Evolutionary conservation across 2,888 invertebrate genomes (phyloP), one percentile per base, ranked within the genome.

Genomic region (Agapostemon virescens): DNA sequence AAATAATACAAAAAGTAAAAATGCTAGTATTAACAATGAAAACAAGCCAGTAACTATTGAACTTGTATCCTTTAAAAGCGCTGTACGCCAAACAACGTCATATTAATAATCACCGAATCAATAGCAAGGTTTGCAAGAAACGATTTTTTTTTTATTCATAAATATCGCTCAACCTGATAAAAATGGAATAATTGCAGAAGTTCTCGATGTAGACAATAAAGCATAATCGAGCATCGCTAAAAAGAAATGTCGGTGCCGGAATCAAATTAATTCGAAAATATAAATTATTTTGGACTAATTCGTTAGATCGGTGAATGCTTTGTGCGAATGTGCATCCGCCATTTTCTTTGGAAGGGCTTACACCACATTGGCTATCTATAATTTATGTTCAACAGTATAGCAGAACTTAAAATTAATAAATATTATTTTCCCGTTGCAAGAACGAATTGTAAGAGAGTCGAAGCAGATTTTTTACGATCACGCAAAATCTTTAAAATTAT

Each of bases 281-380:
- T 36, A 61, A 76, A 75, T 86, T 74, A 85, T 87, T 88, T 86
- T 76, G 67, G 77, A 80, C 77, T 85, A 87, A 90, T 89, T 82
- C 83, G 81, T 86, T 45, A 71, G 85, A 84, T 86, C 77, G 77
- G 67, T 68, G 82, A 88, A 87, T 87, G 89, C 89, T 88, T 88
- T 90, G 87, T 89, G 85, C 87, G 87, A 87, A 88, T 87, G 85
- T 89, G 85, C 85, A 85, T 90, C 91, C 90, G 91, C 91, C 91
- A 91, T 91, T 91, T 91, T 91, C 91, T 91, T 87, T 76, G 86
- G 88, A 91, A 91, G 91, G 91, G 90, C 90, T 87, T 83, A 86
- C 84, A 86, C 82, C 86, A 83, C 86, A 87, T 86, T 88, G 83
- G 81, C 79, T 74, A 74, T 55, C 69, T 79, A 72, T 74, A 74